phyloP scores from a whole-genome alignment of 1,140 invertebrate genomes.

The Drosophila triauraria region DNA sequence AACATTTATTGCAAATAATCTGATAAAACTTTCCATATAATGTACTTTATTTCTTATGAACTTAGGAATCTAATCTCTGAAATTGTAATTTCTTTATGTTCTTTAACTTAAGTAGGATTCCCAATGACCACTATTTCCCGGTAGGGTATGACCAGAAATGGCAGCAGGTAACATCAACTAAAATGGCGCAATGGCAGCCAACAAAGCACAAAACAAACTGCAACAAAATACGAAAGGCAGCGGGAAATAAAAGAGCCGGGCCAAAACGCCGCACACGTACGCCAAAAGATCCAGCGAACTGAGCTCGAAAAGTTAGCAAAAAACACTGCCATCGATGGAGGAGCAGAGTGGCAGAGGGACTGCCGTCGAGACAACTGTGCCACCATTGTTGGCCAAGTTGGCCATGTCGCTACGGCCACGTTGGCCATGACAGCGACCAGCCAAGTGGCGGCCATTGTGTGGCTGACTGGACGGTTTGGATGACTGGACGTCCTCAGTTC shows the following conservation, averaged over 20 bases:
- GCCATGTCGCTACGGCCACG: conserved; percentile 39
- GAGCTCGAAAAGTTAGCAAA: conserved; percentile 55
- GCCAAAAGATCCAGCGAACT: conserved; percentile 45
- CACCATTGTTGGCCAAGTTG: conserved; percentile 49
- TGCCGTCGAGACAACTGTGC: conserved; percentile 14
- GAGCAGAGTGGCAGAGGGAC: neutral
- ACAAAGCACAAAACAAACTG: conserved; percentile 61
- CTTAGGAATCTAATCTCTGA: neutral
- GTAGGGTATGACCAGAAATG: conserved; percentile 20
- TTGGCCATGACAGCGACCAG: conserved; percentile 59
- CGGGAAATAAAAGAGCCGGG: conserved; percentile 33
- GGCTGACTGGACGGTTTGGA: conserved; percentile 55
- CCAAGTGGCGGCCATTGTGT: conserved; percentile 73
- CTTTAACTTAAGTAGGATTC: neutral
- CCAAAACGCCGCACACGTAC: conserved; percentile 35
- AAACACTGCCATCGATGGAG: conserved; percentile 3
- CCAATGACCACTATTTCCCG: neutral
- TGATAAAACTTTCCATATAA: too few species aligned
- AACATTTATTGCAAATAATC: too few species aligned
- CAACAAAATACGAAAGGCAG: conserved; percentile 48
- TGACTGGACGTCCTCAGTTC: conserved; percentile 32
- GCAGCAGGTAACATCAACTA: conserved; percentile 50
- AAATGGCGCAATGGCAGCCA: conserved; percentile 57
- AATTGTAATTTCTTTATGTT: neutral
- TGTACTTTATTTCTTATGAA: too few species aligned